Evolutionary conservation across 2,113 vertebrate species (phyloP).

Genomic region (Ondatra zibethicus): DNA sequence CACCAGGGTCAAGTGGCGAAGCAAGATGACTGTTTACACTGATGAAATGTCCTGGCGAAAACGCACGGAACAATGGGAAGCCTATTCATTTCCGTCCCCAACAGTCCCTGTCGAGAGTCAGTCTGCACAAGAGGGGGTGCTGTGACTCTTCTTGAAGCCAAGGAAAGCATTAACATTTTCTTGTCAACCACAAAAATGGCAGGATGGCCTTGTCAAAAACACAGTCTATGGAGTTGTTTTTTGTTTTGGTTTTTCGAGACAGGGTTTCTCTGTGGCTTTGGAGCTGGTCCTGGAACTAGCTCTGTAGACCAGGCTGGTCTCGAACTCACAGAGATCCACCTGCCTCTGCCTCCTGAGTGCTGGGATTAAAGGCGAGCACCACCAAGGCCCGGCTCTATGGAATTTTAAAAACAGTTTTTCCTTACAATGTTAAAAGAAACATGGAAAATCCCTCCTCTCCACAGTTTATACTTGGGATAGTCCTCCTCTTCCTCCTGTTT

Average conservation of each 20-base stretch:
- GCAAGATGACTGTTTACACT: constrained; percentile 60
- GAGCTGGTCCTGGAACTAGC: no score
- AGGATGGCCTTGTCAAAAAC: constrained; percentile 11
- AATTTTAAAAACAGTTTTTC: constrained; percentile 41
- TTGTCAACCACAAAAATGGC: background rate
- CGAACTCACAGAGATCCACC: no score
- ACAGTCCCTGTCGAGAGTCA: constrained; percentile 36
- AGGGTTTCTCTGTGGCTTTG: no score
- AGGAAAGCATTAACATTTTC: constrained; percentile 9
- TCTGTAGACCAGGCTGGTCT: no score
- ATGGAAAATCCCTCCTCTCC: constrained; percentile 1
- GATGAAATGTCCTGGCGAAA: constrained; percentile 71
- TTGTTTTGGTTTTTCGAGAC: no score
- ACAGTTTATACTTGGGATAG: background rate
- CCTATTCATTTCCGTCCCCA: constrained; percentile 45
- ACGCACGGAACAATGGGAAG: constrained; percentile 50
- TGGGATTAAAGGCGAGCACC: no score
- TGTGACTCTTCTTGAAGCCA: constrained; percentile 6
- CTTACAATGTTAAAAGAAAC: constrained; percentile 23
- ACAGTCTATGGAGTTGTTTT: background rate
- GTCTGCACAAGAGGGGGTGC: background rate
- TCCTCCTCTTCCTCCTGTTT: background rate
- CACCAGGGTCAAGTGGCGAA: constrained; percentile 54
- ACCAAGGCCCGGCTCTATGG: no score
- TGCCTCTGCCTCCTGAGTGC: no score